Base-by-base conservation (phyloP, 2,888 invertebrate species). In the Caenorhabditis virilis region DNA sequence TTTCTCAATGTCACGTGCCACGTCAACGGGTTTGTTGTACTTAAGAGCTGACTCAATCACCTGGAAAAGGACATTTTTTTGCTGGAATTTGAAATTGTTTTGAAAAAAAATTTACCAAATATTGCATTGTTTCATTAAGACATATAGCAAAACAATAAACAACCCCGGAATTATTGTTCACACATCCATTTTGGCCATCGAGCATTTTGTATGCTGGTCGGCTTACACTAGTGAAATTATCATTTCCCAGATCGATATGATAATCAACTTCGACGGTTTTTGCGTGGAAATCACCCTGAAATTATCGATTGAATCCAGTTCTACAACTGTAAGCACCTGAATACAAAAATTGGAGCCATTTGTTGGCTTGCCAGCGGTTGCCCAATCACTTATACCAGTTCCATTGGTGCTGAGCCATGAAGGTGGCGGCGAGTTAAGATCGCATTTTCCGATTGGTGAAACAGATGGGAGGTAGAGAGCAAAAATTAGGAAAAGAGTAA, bases 381-480 rank as follows among this genome's bases (percentile, higher is more conserved):
- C 54, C 47, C 50, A 71, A 22, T 68, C 57, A 0, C 51, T 7
- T 18, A 71, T 71, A 9, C 71, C 71, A 13, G 42, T 56, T 3
- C 49, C 71, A 38, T 64, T 67, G 1, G 71, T 71, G 22, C 39
- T 41, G n/a, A 71, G 41, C 71, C 67, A 71, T n/a, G 53, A 50
- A 0, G 60, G 25, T 11, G 71, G 71, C 7, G 54, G 38, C 2
- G 36, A 15, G 0, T 35, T 20, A 0, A 66, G 42, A n/a, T 63
- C 60, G 38, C 69, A 70, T 15, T 43, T 47, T 47, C 66, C 69
- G 39, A 47, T 38, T n/a, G n/a, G n/a, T n/a, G n/a, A n/a, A n/a
- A n/a, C n/a, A n/a, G n/a, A n/a, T n/a, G n/a, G n/a, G n/a, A n/a
- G n/a, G n/a, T n/a, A n/a, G n/a, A n/a, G n/a, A n/a, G n/a, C n/a